A percentile compares a stretch with the other conserved stretches of the same genome.
phyloP scores from a whole-genome alignment of 2,888 invertebrate genomes.

The Dendrolimus houi region DNA sequence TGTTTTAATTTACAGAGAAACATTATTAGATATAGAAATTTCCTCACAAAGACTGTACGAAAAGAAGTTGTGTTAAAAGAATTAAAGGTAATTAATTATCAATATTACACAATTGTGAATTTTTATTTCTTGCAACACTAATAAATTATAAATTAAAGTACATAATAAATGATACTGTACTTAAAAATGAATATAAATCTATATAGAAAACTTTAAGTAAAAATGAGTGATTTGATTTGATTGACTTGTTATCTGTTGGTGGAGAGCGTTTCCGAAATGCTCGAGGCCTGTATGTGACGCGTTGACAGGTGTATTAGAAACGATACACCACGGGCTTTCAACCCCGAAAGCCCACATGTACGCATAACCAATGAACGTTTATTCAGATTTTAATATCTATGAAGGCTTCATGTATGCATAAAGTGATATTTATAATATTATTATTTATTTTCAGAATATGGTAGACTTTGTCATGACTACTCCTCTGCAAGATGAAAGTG shows the following conservation, averaged over 20 bases:
- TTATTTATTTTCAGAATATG: slow-evolving; percentile 76
- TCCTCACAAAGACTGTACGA: slow-evolving; percentile 79
- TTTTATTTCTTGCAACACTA: too few species aligned
- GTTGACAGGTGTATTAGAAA: too few species aligned
- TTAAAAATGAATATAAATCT: too few species aligned
- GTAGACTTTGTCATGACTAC: slow-evolving; percentile 85
- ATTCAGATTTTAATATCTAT: neutral
- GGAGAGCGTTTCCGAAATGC: too few species aligned
- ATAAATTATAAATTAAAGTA: too few species aligned
- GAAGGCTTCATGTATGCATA: neutral
- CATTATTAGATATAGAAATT: slow-evolving; percentile 83
- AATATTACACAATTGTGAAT: neutral
- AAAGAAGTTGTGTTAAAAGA: slow-evolving; percentile 86
- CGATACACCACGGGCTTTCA: too few species aligned
- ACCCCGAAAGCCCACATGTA: too few species aligned
- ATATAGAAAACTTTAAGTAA: too few species aligned
- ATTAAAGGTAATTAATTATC: slow-evolving; percentile 75
- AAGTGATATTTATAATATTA: slow-evolving; percentile 1
- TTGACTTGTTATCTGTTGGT: too few species aligned
- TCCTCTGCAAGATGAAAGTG: slow-evolving; percentile 85
- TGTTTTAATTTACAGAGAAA: slow-evolving; percentile 78
- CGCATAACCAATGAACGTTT: neutral
- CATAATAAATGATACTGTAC: too few species aligned
- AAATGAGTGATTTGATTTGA: too few species aligned
- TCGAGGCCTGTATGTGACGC: too few species aligned